These are phyloP conservation scores for Dunckerocampus dactyliophorus DNA, from an alignment of 2,113 vertebrate genomes.

Conservation along the genomic window DNA sequence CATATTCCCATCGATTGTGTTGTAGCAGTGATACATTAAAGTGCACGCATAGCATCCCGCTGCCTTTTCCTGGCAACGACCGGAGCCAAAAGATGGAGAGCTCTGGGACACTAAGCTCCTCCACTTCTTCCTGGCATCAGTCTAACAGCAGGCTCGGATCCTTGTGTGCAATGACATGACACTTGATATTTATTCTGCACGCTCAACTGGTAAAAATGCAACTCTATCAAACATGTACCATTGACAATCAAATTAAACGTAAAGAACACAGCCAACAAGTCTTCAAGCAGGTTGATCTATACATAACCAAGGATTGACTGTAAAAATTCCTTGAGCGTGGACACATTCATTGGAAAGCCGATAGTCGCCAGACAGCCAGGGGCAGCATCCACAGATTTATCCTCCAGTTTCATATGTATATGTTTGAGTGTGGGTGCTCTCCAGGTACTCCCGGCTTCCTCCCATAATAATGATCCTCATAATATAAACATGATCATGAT, in stretches of 20 bases:
- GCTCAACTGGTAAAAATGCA: no score
- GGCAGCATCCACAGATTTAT: constrained; percentile 41
- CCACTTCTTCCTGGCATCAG: constrained; percentile 2
- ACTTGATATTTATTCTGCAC: no score
- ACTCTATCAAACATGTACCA: no score
- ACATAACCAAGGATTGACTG: no score
- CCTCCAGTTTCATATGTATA: not conserved
- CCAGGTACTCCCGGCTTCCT: no score
- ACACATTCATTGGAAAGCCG: constrained; percentile 45
- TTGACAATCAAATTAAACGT: no score
- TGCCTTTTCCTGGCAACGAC: constrained; percentile 26
- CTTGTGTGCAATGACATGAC: no score
- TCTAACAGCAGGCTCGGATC: not conserved
- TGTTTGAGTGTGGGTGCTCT: no score
- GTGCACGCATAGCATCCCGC: constrained; percentile 33
- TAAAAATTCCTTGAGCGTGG: constrained; percentile 29
- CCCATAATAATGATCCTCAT: no score
- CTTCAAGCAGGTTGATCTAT: no score
- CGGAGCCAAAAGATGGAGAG: constrained; percentile 44
- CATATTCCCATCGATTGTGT: constrained; percentile 51
- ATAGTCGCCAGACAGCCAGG: constrained; percentile 27
- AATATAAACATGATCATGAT: no score
- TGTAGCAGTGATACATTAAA: constrained; percentile 52
- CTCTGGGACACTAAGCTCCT: constrained; percentile 26
- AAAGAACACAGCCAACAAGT: no score